Evolutionary conservation across 2,113 vertebrate genomes (phyloP), one percentile per base, ranked within the genome.

Genomic region (Podarcis cretensis): DNA sequence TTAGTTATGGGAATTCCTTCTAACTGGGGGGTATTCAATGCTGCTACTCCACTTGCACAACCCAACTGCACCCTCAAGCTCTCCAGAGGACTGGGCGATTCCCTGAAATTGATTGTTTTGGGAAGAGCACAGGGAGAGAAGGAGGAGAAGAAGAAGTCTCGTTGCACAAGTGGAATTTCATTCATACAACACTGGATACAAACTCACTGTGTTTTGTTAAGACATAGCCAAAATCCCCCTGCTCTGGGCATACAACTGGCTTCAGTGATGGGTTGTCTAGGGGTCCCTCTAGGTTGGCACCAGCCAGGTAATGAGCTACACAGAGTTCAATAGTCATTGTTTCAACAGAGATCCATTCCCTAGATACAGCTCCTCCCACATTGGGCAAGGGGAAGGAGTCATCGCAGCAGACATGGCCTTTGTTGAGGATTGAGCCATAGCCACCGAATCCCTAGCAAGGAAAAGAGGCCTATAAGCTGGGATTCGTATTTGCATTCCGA

Each of bases 401-500:
- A 0, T 25, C 14, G 8, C 5, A 32, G 14, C 27, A 80, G 85
- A 80, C 14, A 54, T 3, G n/a, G 12, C 5, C 48, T 7, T 59
- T 5, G 16, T 23, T 35, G 85, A 86, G 87, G 83, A 87, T 59
- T 89, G 90, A 92, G 89, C 83, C 30, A 5, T 85, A 80, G 89
- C 83, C 91, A 76, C 12, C 71, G 1, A 66, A 75, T 7, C 0
- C 81, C 85, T 85, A 88, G 73, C 84, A 87, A n/a, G 63, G 85
- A 87, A 69, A 89, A 76, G 25, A 30, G 69, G 59, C 25, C 81
- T 90, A 87, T 91, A 91, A 90, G 83, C 57, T 92, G 84, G 59
- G 84, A 88, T 89, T 86, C 78, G 40, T 90, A 71, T 93, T 84
- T 89, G 94, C 91, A 92, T 93, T 68, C 88, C 87, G 89, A 93